phyloP scores from a whole-genome alignment of 2,797 vertebrate genomes.

The Alcedo atthis region DNA sequence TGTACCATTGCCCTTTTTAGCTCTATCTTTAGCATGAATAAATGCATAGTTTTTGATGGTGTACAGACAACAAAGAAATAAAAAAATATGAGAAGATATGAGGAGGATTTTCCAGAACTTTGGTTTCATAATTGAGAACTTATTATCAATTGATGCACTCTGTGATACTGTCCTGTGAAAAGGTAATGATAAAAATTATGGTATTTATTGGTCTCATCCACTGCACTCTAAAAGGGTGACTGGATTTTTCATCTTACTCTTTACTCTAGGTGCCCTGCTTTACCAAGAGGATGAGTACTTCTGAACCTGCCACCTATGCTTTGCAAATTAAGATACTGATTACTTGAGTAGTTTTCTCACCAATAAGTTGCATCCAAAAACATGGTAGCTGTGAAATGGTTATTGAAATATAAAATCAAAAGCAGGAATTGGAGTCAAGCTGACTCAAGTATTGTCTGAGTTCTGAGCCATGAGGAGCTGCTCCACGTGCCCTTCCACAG shows the following conservation, averaged over 20 bases:
- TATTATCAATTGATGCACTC: neutral
- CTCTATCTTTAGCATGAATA: neutral
- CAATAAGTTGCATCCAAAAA: neutral
- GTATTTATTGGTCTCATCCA: neutral
- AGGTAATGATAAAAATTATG: neutral
- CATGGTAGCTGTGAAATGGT: neutral
- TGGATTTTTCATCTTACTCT: neutral
- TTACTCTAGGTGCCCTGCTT: neutral
- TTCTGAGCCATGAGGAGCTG: neutral
- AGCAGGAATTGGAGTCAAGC: neutral
- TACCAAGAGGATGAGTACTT: neutral
- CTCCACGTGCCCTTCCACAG: neutral
- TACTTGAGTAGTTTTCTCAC: neutral
- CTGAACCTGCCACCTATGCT: neutral
- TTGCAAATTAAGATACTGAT: neutral
- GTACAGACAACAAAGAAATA: neutral
- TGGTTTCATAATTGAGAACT: neutral
- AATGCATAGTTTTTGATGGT: neutral
- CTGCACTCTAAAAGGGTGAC: neutral
- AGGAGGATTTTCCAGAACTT: neutral
- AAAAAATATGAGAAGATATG: neutral
- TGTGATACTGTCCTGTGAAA: neutral
- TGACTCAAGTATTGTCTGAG: neutral
- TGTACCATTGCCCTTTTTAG: constrained; percentile 34
- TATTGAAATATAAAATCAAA: neutral